These are phyloP conservation scores for Sorex fumeus DNA, from an alignment of 2,113 vertebrate species.

Conservation along the genomic window DNA sequence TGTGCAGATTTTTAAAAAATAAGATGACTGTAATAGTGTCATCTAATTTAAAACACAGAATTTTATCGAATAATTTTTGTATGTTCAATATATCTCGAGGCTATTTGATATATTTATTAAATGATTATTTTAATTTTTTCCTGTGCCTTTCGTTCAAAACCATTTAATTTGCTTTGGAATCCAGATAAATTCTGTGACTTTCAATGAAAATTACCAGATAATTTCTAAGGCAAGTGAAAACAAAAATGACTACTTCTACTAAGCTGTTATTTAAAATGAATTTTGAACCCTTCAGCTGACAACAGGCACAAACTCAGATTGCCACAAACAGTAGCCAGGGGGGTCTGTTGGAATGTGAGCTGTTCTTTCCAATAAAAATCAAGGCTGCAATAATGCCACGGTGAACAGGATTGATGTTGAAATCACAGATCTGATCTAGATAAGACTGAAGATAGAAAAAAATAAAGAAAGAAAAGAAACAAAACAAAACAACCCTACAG, in stretches of 20 bases:
- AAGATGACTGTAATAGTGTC: background rate
- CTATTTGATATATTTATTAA: background rate
- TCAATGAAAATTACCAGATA: conserved; percentile 68
- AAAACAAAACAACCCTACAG: background rate
- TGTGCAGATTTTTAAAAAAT: conserved; percentile 12
- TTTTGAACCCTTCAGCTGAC: conserved; percentile 76
- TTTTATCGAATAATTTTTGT: background rate
- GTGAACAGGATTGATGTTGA: background rate
- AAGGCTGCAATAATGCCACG: background rate
- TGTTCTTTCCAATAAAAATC: conserved; percentile 45
- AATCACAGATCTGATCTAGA: background rate
- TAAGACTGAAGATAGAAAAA: background rate
- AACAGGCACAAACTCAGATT: conserved; percentile 49
- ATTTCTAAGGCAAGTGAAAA: conserved; percentile 58
- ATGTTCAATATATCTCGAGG: background rate
- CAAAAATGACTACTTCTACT: background rate
- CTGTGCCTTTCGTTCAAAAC: background rate
- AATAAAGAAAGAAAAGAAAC: background rate
- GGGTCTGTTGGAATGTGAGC: conserved; percentile 61
- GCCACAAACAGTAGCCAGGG: conserved; percentile 23
- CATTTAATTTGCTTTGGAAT: conserved; percentile 9
- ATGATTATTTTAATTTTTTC: conserved; percentile 8
- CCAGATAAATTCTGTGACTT: conserved; percentile 65
- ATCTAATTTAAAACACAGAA: conserved; percentile 49
- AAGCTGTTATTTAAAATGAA: conserved; percentile 66